Conservation (phyloP, 2,797 vertebrate genomes). For the Gallirallus australis region DNA sequence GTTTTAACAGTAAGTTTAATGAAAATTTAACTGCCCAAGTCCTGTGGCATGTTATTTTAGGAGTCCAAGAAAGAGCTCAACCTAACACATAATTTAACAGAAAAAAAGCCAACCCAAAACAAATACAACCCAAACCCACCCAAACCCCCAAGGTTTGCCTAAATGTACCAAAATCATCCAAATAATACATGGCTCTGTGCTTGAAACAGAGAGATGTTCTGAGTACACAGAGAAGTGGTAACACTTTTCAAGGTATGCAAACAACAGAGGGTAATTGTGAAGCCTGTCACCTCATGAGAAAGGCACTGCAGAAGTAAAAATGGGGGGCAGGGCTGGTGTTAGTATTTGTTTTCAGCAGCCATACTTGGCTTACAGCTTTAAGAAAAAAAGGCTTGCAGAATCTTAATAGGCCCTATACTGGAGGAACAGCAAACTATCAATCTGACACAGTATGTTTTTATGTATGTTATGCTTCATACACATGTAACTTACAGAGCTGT, state of each 20-base stretch:
- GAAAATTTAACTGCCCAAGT: neutral
- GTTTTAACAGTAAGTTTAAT: neutral
- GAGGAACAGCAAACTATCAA: neutral
- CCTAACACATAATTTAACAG: neutral
- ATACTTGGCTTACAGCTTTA: neutral
- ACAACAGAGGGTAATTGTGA: neutral
- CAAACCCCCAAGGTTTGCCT: neutral
- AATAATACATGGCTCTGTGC: neutral
- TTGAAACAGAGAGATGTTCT: neutral
- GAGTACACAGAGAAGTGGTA: fast-evolving
- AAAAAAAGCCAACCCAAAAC: neutral
- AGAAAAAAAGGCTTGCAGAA: neutral
- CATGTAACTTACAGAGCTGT: neutral
- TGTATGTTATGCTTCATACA: neutral
- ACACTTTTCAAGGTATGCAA: neutral
- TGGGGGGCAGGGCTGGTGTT: neutral
- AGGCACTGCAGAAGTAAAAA: neutral
- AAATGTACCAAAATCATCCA: neutral
- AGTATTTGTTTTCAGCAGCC: neutral
- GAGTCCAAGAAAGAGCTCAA: neutral
- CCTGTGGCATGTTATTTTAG: neutral
- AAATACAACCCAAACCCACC: neutral
- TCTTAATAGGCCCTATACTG: neutral
- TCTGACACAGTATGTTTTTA: neutral
- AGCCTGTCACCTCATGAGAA: neutral